Conservation (phyloP, 1,140 invertebrate species). For the Augochlora pura region DNA sequence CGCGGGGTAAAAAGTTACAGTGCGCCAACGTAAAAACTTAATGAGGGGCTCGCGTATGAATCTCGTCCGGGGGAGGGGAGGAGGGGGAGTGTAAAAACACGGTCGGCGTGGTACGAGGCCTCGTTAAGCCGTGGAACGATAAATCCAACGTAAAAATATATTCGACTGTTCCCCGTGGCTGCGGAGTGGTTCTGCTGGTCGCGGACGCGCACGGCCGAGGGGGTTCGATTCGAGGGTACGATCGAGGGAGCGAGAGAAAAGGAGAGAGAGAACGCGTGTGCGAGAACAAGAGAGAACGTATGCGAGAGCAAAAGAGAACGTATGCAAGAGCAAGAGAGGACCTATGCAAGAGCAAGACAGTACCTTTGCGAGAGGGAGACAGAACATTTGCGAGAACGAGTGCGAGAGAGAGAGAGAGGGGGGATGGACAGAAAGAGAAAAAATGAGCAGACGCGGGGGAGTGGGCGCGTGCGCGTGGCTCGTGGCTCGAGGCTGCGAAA, state of each 20-base stretch:
- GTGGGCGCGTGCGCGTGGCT: background rate
- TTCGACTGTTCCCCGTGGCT: background rate
- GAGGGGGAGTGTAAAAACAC: background rate
- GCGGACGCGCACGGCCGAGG: background rate
- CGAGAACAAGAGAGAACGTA: no score
- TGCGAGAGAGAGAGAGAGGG: background rate
- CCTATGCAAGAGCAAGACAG: no score
- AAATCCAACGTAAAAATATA: constrained; percentile 27
- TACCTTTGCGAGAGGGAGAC: no score
- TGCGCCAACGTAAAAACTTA: background rate
- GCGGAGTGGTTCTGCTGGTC: background rate
- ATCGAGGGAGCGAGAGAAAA: background rate
- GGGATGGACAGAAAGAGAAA: no score
- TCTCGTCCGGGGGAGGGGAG: no score
- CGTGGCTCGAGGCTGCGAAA: background rate
- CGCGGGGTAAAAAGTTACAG: no score
- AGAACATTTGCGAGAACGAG: background rate
- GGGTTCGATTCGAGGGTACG: constrained; percentile 10
- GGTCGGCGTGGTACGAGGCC: background rate
- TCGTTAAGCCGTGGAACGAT: background rate
- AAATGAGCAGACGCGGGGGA: constrained; percentile 22
- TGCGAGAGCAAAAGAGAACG: no score
- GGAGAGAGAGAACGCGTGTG: background rate
- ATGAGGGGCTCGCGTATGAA: background rate
- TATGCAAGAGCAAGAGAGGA: no score